Evolutionary conservation across 2,888 invertebrate species (phyloP).

Genomic region (Diarsia dahlii): DNA sequence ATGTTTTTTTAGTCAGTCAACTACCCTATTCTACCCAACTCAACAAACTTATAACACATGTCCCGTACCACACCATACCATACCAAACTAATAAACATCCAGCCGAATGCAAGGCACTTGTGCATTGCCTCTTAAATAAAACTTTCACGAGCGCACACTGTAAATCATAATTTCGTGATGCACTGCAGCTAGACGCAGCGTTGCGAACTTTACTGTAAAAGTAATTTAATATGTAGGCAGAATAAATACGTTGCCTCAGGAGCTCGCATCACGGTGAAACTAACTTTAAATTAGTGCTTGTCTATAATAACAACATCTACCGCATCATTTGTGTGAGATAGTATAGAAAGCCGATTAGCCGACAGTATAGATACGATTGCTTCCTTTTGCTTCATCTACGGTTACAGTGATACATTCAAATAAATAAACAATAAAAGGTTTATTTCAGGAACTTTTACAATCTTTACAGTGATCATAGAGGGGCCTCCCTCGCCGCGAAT

Average conservation of each 20-base stretch:
- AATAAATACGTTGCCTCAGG: conserved; percentile 57
- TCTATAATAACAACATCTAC: conserved; percentile 22
- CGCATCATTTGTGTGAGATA: conserved; percentile 7
- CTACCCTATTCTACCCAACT: not conserved
- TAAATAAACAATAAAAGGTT: too few relatives aligned
- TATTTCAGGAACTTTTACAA: too few relatives aligned
- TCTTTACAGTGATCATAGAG: too few relatives aligned
- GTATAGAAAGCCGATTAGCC: too few relatives aligned
- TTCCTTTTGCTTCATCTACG: not conserved
- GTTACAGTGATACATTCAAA: too few relatives aligned
- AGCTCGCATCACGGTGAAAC: conserved; percentile 36
- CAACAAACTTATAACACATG: not conserved
- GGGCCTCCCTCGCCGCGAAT: too few relatives aligned
- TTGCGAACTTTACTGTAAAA: conserved; percentile 67
- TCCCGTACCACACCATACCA: conserved; percentile 7
- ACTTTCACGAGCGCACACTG: conserved; percentile 66
- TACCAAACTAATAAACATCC: conserved; percentile 52
- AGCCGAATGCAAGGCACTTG: conserved; percentile 53
- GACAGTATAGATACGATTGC: not conserved
- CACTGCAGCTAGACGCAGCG: conserved; percentile 67
- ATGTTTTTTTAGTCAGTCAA: too few relatives aligned
- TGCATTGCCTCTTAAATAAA: conserved; percentile 67
- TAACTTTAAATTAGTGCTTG: conserved; percentile 53
- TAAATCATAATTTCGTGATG: conserved; percentile 73
- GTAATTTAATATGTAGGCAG: conserved; percentile 73